phyloP scores from a whole-genome alignment of 2,888 invertebrate species.

The Eulithis testata region DNA sequence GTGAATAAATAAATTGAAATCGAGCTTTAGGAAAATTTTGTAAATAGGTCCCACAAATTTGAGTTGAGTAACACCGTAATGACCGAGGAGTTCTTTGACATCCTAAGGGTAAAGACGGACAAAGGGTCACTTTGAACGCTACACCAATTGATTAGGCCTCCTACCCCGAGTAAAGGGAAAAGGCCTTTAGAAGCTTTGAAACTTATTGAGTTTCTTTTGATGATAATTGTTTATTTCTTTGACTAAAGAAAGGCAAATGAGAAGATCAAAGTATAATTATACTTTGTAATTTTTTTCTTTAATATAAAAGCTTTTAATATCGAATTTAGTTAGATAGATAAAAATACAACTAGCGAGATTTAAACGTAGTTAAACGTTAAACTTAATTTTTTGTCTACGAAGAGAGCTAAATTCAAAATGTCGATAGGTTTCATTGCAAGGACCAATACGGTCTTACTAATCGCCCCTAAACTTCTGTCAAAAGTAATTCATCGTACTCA shows the following conservation, averaged over 20 bases:
- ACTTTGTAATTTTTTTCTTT: not conserved
- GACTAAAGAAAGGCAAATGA: not conserved
- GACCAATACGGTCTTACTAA: too few relatives aligned
- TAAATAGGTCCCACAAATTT: conserved; percentile 8
- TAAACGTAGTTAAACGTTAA: too few relatives aligned
- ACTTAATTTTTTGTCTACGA: too few relatives aligned
- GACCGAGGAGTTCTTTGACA: conserved; percentile 49
- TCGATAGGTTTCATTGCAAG: too few relatives aligned
- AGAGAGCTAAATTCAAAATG: too few relatives aligned
- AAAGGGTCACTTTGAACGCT: conserved; percentile 50
- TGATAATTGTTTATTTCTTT: not conserved
- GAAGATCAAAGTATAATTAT: not conserved
- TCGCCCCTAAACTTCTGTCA: too few relatives aligned
- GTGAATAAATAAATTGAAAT: too few relatives aligned
- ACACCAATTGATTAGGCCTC: conserved; percentile 35
- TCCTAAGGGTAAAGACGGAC: conserved; percentile 45
- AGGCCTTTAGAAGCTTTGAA: not conserved
- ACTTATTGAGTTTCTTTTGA: conserved; percentile 2
- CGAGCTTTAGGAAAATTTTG: too few relatives aligned
- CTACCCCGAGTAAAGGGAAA: not conserved
- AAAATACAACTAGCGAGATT: too few relatives aligned
- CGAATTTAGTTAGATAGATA: too few relatives aligned
- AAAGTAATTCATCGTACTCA: too few relatives aligned
- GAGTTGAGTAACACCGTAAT: conserved; percentile 48
- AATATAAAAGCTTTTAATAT: not conserved